Conservation (phyloP, 2,113 vertebrate species). For the Butastur rufipennis region DNA sequence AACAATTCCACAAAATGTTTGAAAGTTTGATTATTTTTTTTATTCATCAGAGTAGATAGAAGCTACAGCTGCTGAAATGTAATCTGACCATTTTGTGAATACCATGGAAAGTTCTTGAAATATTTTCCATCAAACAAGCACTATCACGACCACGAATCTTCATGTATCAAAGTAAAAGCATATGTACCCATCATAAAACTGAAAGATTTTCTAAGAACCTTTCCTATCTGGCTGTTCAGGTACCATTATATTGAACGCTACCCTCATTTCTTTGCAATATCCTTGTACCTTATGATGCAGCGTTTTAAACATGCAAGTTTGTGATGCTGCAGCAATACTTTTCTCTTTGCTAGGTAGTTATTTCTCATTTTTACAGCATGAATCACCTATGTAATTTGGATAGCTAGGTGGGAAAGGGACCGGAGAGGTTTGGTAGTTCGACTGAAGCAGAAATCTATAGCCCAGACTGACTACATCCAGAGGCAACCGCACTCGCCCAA, state of each 20-base stretch:
- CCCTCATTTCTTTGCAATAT: slow-evolving; percentile 15
- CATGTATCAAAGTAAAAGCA: background rate
- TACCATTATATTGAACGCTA: background rate
- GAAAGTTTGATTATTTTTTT: slow-evolving; percentile 31
- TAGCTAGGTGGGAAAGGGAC: background rate
- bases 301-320: slow-evolving; percentile 34
- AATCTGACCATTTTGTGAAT: background rate
- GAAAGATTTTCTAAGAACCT: background rate
- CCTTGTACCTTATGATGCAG: background rate
- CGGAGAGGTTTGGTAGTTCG: background rate
- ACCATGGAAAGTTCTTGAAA: slow-evolving; percentile 18
- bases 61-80: background rate
- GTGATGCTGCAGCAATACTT: slow-evolving; percentile 56
- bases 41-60: background rate
- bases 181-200: background rate
- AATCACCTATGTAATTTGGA: slow-evolving; percentile 6
- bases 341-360: slow-evolving; percentile 1
- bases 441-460: background rate
- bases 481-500: background rate
- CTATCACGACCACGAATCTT: background rate
- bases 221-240: background rate
- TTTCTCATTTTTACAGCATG: background rate
- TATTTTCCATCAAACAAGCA: background rate
- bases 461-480: background rate
- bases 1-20: background rate